These are phyloP conservation scores for Tachysurus vachellii DNA, from an alignment of 2,113 vertebrate species.

Conservation along the genomic window DNA sequence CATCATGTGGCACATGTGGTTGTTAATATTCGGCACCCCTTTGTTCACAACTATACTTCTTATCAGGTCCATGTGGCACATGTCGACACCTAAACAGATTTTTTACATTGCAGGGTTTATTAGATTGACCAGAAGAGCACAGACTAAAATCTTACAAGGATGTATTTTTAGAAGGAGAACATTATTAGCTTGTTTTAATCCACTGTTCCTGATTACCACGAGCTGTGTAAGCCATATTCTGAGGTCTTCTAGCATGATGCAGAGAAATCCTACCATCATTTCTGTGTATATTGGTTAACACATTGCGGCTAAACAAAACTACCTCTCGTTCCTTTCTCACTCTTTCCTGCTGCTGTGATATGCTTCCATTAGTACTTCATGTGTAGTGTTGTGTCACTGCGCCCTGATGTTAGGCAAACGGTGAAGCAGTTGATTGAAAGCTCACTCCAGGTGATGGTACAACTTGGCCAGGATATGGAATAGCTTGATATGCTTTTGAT, in stretches of 20 bases:
- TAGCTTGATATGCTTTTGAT: neutral
- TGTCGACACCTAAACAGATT: constrained; percentile 45
- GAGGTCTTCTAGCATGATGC: neutral
- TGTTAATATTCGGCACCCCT: neutral
- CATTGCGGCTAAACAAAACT: neutral
- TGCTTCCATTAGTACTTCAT: neutral
- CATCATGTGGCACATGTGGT: constrained; percentile 57
- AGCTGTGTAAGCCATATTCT: neutral
- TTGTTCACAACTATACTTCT: constrained; percentile 53
- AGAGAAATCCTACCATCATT: neutral
- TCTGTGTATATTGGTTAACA: neutral
- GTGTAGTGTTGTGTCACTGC: neutral
- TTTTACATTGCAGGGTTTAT: neutral
- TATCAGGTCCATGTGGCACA: constrained; percentile 49
- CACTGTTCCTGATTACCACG: neutral
- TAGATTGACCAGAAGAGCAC: neutral
- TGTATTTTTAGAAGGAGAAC: neutral
- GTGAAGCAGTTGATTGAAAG: neutral
- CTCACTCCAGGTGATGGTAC: neutral
- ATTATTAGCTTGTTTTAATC: neutral
- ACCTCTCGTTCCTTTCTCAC: neutral
- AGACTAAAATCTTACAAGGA: neutral
- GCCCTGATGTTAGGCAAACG: neutral
- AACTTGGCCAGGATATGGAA: neutral
- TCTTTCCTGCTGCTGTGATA: neutral